A percentile compares a stretch with the other conserved stretches of the same genome.
Conservation (phyloP, 2,888 invertebrate genomes). For the Dynastes grantii region DNA sequence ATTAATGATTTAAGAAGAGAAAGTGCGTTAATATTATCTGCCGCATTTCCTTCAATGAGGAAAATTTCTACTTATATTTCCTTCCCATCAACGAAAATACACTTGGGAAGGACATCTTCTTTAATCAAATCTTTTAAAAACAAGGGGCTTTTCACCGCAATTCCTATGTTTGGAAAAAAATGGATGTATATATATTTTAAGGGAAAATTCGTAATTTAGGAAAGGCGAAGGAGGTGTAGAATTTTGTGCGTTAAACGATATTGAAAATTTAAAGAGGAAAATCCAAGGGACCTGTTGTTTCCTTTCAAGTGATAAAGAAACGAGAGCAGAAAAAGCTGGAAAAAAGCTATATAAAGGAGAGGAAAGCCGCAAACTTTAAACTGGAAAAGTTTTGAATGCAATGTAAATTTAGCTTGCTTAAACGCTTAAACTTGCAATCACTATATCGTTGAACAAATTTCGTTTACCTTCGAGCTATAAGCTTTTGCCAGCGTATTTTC, state of each 20-base stretch:
- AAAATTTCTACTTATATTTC: too few relatives aligned
- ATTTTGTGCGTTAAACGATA: slow-evolving; percentile 46
- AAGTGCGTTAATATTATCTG: too few relatives aligned
- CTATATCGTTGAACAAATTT: slow-evolving; percentile 52
- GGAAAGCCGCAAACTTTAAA: slow-evolving; percentile 47
- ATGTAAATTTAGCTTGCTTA: slow-evolving; percentile 52
- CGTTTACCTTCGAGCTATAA: slow-evolving; percentile 48
- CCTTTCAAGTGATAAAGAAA: slow-evolving; percentile 39
- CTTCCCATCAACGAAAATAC: too few relatives aligned
- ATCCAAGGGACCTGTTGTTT: slow-evolving; percentile 46
- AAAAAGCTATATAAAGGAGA: slow-evolving; percentile 11
- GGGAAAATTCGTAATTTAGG: slow-evolving; percentile 41
- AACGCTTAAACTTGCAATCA: slow-evolving; percentile 53
- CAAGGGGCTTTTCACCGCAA: not conserved
- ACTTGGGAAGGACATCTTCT: too few relatives aligned
- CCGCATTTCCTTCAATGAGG: too few relatives aligned
- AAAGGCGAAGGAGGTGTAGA: slow-evolving; percentile 24
- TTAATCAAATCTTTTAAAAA: not conserved
- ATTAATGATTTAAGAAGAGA: too few relatives aligned
- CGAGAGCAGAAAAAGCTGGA: slow-evolving; percentile 13
- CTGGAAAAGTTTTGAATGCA: slow-evolving; percentile 52
- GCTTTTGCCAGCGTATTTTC: slow-evolving; percentile 31
- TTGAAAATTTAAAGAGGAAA: slow-evolving; percentile 45
- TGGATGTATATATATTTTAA: slow-evolving; percentile 26
- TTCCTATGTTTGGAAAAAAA: slow-evolving; percentile 20